phyloP scores from a whole-genome alignment of 2,797 vertebrate genomes.

The Microctenopoma lineatum region DNA sequence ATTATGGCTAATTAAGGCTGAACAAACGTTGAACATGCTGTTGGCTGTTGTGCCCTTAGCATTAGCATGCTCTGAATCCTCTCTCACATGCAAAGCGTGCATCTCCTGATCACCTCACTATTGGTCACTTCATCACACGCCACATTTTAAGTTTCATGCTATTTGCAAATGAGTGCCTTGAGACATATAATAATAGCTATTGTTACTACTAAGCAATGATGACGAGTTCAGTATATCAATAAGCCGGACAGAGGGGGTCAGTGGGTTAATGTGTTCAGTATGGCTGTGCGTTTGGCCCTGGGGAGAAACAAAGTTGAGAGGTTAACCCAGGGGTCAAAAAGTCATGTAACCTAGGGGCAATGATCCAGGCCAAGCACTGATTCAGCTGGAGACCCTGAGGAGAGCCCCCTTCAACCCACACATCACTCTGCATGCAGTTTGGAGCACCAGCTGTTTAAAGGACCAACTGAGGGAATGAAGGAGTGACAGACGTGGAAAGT shows the following conservation, averaged over 20 bases:
- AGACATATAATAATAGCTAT: slow-evolving; percentile 29
- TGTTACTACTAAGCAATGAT: slow-evolving; percentile 37
- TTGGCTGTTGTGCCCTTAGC: slow-evolving; percentile 42
- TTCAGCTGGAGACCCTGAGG: slow-evolving; percentile 73
- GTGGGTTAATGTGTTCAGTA: slow-evolving; percentile 78
- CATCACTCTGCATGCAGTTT: slow-evolving; percentile 53
- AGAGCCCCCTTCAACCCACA: slow-evolving; percentile 63
- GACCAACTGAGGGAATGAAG: slow-evolving; percentile 21
- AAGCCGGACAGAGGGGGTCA: slow-evolving; percentile 51
- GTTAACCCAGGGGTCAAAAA: slow-evolving; percentile 64
- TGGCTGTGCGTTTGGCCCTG: slow-evolving; percentile 64
- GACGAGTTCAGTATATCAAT: slow-evolving; percentile 48
- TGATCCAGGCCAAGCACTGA: slow-evolving; percentile 54
- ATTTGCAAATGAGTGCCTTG: slow-evolving; percentile 29
- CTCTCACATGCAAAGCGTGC: slow-evolving; percentile 7
- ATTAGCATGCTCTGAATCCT: slow-evolving; percentile 16
- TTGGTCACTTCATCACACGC: neutral
- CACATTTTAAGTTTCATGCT: neutral
- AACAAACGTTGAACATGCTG: slow-evolving; percentile 41
- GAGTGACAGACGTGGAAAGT: slow-evolving; percentile 26
- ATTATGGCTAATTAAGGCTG: slow-evolving; percentile 30
- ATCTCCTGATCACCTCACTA: slow-evolving; percentile 1
- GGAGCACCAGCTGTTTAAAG: slow-evolving; percentile 67
- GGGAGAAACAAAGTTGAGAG: slow-evolving; percentile 74
- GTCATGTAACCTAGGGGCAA: slow-evolving; percentile 62